A percentile compares a stretch with the other conserved stretches of the same genome.
phyloP scores from a whole-genome alignment of 2,113 vertebrate genomes.

The Agelaius phoeniceus region DNA sequence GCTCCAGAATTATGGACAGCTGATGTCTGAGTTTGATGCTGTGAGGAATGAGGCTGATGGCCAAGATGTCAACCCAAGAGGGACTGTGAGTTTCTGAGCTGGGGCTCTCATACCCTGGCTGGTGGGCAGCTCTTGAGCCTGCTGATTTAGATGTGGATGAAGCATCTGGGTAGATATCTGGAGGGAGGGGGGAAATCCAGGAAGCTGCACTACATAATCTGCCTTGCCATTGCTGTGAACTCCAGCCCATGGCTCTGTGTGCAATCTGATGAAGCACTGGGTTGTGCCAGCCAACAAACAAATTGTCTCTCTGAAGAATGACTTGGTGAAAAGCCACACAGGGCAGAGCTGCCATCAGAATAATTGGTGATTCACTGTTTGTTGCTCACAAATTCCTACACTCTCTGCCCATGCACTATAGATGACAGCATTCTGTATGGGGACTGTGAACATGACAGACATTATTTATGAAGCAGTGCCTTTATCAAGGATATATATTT shows the following conservation, averaged over 20 bases:
- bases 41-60: not conserved
- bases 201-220: not conserved
- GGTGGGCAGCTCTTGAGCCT: not conserved
- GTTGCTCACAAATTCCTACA: slow-evolving; percentile 44
- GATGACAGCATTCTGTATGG: slow-evolving; percentile 12
- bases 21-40: not conserved
- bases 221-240: not conserved
- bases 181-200: not conserved
- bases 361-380: slow-evolving; percentile 42
- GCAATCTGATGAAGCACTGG: not conserved
- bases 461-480: slow-evolving; percentile 43
- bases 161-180: not conserved
- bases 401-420: not conserved
- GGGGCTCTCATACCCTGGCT: rapidly evolving
- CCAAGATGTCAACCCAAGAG: not conserved
- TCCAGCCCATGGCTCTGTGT: not conserved
- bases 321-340: slow-evolving; percentile 17
- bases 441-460: slow-evolving; percentile 23
- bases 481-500: slow-evolving; percentile 32
- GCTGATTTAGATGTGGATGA: not conserved
- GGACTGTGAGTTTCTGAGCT: not conserved
- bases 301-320: slow-evolving; percentile 26
- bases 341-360: not conserved
- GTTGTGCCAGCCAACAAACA: not conserved
- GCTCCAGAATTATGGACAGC: not conserved